These are phyloP conservation scores for Hoplodrina ambigua DNA, from an alignment of 2,888 invertebrate genomes.

Conservation along the genomic window DNA sequence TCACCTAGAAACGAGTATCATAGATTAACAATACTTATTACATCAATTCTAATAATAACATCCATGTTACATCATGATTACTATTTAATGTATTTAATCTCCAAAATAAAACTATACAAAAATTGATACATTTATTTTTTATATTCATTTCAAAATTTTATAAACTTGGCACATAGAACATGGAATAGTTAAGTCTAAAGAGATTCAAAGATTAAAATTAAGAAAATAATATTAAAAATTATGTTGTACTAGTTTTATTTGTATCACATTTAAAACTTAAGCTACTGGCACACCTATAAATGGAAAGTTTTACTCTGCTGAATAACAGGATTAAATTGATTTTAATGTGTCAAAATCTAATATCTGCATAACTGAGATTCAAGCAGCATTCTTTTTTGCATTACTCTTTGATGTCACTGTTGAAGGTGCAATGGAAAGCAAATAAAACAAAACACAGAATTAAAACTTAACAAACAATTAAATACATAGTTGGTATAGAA, in stretches of 20 bases:
- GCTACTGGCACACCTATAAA: slow-evolving; percentile 69
- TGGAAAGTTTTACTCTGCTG: slow-evolving; percentile 40
- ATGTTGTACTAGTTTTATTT: slow-evolving; percentile 65
- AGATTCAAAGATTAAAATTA: slow-evolving; percentile 64
- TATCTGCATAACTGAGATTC: not conserved
- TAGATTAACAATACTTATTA: slow-evolving; percentile 83
- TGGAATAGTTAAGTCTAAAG: slow-evolving; percentile 59
- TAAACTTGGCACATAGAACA: slow-evolving; percentile 79
- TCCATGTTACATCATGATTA: slow-evolving; percentile 65
- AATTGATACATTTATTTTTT: slow-evolving; percentile 62
- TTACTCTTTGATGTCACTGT: not conserved
- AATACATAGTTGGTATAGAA: slow-evolving; percentile 19
- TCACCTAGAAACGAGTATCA: slow-evolving; percentile 77
- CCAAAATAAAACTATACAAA: slow-evolving; percentile 64
- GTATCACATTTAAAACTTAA: slow-evolving; percentile 81
- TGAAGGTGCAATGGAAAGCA: not conserved
- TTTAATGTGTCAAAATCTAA: not conserved
- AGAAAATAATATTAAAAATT: slow-evolving; percentile 44
- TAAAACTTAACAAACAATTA: slow-evolving; percentile 14
- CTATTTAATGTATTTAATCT: slow-evolving; percentile 59
- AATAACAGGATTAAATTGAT: slow-evolving; percentile 3
- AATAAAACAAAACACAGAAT: slow-evolving; percentile 4
- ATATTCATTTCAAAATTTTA: slow-evolving; percentile 65
- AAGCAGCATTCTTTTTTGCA: slow-evolving; percentile 6
- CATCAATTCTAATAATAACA: slow-evolving; percentile 78